Percentiles rank a stretch among this genome's conserved stretches.
phyloP scores from a whole-genome alignment of 2,797 vertebrate genomes.

The Anguilla obscura region DNA sequence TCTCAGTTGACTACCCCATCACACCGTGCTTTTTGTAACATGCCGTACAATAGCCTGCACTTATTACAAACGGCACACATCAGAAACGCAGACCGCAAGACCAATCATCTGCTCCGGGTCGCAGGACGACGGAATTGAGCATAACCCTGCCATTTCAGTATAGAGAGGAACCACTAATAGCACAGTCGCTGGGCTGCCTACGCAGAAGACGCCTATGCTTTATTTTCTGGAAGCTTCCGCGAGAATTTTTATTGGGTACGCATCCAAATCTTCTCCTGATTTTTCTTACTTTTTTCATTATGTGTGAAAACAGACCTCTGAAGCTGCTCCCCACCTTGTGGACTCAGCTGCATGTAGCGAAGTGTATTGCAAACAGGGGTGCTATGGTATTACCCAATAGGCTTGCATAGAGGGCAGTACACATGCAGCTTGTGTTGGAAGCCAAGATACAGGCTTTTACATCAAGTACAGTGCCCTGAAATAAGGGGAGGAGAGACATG shows the following conservation, averaged over 20 bases:
- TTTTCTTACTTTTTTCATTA: neutral
- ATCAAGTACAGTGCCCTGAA: slow-evolving; percentile 39
- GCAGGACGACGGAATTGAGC: neutral
- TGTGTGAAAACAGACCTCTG: neutral
- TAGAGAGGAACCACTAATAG: slow-evolving; percentile 13
- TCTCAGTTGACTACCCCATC: neutral
- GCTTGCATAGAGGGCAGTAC: neutral
- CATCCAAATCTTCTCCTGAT: neutral
- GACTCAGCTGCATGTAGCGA: neutral
- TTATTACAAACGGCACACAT: neutral
- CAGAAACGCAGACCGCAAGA: neutral
- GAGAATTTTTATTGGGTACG: neutral
- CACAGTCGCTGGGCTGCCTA: neutral
- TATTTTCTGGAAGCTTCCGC: neutral
- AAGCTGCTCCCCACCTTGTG: neutral
- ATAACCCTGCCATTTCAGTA: slow-evolving; percentile 5
- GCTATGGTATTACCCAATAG: neutral
- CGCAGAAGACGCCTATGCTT: neutral
- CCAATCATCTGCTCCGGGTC: neutral
- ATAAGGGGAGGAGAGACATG: slow-evolving; percentile 60
- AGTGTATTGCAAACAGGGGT: neutral
- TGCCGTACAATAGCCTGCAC: neutral
- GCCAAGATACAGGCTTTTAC: neutral
- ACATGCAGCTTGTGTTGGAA: neutral
- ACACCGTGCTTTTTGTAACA: neutral